Percentiles rank a stretch among this genome's conserved stretches.
phyloP scores from a whole-genome alignment of 2,888 invertebrate genomes.

The Petrophora chlorosata region DNA sequence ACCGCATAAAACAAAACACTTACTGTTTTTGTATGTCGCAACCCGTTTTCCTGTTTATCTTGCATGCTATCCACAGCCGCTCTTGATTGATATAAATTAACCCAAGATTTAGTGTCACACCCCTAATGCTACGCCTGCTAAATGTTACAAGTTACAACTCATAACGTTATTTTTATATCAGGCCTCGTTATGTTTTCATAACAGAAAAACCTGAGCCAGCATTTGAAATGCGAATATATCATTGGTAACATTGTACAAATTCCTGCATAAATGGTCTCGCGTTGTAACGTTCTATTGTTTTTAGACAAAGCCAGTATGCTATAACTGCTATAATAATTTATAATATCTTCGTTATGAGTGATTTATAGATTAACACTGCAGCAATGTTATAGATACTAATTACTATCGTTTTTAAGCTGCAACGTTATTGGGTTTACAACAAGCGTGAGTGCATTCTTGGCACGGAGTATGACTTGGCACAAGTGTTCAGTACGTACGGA shows the following conservation, averaged over 20 bases:
- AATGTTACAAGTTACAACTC: constrained; percentile 2
- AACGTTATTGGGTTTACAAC: not conserved
- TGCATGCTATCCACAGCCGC: not conserved
- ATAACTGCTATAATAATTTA: not conserved
- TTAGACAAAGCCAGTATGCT: not conserved
- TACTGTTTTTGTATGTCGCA: not conserved
- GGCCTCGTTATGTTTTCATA: constrained; percentile 9
- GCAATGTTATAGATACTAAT: too few relatives aligned
- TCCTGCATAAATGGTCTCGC: constrained; percentile 7
- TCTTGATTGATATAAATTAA: constrained; percentile 13
- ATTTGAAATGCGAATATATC: constrained; percentile 21
- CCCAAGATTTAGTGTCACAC: not conserved
- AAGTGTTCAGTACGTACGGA: too few relatives aligned
- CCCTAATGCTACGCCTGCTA: not conserved
- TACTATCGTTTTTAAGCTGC: not conserved
- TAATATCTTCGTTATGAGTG: too few relatives aligned
- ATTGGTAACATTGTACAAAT: constrained; percentile 22
- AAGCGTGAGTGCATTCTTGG: constrained; percentile 1
- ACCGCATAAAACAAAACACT: not conserved
- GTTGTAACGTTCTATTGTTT: not conserved
- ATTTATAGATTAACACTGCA: too few relatives aligned
- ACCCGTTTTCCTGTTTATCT: constrained; percentile 10
- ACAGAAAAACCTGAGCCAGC: constrained; percentile 19
- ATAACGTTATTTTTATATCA: constrained; percentile 1
- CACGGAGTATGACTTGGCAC: not conserved